Base-by-base conservation (phyloP, 2,797 vertebrate species). In the Tapera naevia region DNA sequence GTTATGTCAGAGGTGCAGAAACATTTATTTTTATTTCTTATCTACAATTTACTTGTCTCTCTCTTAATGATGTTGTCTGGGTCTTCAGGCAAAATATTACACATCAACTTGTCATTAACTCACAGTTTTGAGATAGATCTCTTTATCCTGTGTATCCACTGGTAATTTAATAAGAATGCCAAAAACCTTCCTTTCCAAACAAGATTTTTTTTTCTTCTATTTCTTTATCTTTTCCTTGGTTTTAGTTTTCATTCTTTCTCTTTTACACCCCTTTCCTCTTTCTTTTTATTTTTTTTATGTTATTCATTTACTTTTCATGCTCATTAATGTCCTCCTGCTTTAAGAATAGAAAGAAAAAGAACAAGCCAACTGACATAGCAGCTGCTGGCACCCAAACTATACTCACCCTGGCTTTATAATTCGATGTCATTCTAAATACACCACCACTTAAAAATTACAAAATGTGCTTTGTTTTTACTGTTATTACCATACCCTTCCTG, bases 11-110 rank as follows among this genome's bases (percentile, higher is more conserved):
- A 96, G 94, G 96, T 96, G 97, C 92, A 97, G 97, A 95, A 95
- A 97, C 93, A 96, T 98, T 97, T 98, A 97, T 97, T 98, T 98
- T 96, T 97, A 96, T 96, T 98, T 93, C 96, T 97, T 96, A 97
- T 96, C 95, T 97, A 98, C 97, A 97, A 97, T 97, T 96, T 98
- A 97, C 94, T 92, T 96, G 97, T 96, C 92, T 97, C 96, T 97
- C 67, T 95, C 85, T 96, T 97, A 97, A 97, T 72, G 90, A 97
- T 96, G 96, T 97, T 97, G 97, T 97, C 96, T 97, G 95, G 91
- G 95, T 96, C 96, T 97, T 95, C 96, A 97, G 97, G 97, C 97
- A 97, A 98, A 97, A 91, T 97, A 96, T 98, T 97, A 98, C 97
- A 96, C 94, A 96, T 93, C 80, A 75, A 84, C 93, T 94, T 98